Evolutionary conservation across 2,113 vertebrate genomes (phyloP).

Genomic region (Leucopternis melanops): DNA sequence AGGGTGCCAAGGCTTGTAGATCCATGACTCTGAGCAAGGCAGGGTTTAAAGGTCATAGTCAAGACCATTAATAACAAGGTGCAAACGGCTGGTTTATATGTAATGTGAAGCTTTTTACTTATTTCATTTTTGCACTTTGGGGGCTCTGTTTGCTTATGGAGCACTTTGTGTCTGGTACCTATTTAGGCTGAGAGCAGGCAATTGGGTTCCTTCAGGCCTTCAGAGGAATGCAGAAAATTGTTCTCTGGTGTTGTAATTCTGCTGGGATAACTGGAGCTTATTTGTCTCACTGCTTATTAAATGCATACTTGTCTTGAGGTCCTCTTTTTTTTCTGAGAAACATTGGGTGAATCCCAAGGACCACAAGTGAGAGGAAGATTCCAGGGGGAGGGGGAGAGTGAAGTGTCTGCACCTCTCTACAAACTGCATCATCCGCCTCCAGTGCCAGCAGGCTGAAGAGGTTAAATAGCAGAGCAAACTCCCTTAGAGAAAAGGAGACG

Average conservation of each 20-base stretch:
- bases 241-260: constrained; percentile 80
- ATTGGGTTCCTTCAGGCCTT: constrained; percentile 79
- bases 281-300: constrained; percentile 70
- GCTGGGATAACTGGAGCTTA: constrained; percentile 68
- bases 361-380: constrained; percentile 37
- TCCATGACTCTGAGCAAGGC: constrained; percentile 54
- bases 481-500: background rate
- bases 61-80: constrained; percentile 81
- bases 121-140: constrained; percentile 80
- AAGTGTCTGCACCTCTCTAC: constrained; percentile 32
- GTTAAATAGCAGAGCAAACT: background rate
- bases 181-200: constrained; percentile 73
- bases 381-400: constrained; percentile 9
- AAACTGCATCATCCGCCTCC: constrained; percentile 24
- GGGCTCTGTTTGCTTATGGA: constrained; percentile 80
- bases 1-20: constrained; percentile 64
- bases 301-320: constrained; percentile 56
- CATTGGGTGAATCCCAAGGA: constrained; percentile 53
- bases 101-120: constrained; percentile 79
- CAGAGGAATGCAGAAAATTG: constrained; percentile 79
- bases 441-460: constrained; percentile 28
- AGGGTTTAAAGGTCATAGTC: constrained; percentile 69
- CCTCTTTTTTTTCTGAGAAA: constrained; percentile 19
- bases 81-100: constrained; percentile 75
- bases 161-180: constrained; percentile 83